phyloP scores from a whole-genome alignment of 1,140 invertebrate genomes.

The Drosophila leontia region DNA sequence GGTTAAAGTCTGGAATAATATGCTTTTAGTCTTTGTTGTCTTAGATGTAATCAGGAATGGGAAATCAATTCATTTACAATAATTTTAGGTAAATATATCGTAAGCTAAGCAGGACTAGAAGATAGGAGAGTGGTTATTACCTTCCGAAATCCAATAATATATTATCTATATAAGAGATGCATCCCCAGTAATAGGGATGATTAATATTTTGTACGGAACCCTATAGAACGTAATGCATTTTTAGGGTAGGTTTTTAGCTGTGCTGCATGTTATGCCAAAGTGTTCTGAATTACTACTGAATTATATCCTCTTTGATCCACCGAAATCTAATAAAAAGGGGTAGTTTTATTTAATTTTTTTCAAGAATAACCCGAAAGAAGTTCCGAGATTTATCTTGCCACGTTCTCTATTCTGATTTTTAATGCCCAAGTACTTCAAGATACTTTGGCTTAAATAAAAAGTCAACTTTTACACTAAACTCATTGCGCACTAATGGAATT shows the following conservation, averaged over 20 bases:
- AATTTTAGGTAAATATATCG: neutral
- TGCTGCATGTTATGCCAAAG: neutral
- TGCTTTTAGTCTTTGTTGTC: constrained; percentile 1
- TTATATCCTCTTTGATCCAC: neutral
- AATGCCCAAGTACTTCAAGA: neutral
- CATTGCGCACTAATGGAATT: neutral
- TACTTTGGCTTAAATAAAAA: neutral
- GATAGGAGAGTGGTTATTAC: neutral
- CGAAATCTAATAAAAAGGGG: neutral
- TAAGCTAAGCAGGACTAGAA: neutral
- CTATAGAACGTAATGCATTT: neutral
- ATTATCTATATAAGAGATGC: neutral
- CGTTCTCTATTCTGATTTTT: constrained; percentile 1
- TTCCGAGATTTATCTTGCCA: neutral
- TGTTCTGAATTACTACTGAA: neutral
- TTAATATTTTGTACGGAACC: neutral
- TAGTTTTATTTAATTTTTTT: neutral
- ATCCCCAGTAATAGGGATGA: neutral
- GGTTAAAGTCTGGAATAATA: neutral
- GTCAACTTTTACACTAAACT: neutral
- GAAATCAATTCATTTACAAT: neutral
- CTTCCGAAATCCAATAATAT: neutral
- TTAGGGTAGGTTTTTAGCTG: neutral
- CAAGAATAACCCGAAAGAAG: neutral
- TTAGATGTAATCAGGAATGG: neutral